Evolutionary conservation across 2,888 invertebrate species (phyloP), one percentile per base, ranked within the genome.

Genomic region (Harpagoxenus sublaevis): DNA sequence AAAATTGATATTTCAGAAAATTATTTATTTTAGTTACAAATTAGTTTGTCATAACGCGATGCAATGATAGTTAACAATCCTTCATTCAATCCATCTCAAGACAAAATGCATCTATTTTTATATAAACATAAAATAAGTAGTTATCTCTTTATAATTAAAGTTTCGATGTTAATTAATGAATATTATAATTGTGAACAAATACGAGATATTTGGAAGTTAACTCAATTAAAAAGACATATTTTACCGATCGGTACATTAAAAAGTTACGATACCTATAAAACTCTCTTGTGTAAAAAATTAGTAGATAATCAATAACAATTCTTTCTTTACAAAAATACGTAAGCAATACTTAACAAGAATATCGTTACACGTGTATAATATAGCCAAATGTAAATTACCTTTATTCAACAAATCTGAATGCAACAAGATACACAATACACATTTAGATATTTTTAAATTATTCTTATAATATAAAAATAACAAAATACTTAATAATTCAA

Each of bases 161-260:
- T 39, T 65, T n/a, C 1, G 0, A 45, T 9, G 3, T 55, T 3
- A 57, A 31, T 78, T 55, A 23, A 28, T 10, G 42, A 31, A 42
- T 28, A n/a, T 66, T 3, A 35, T 18, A 5, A 68, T 28, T 55
- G n/a, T 12, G 4, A 39, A 68, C 5, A 9, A 68, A 42, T 62
- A 35, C 8, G 8, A 60, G 8, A 28, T 42, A 53, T 39, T 66
- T 10, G 6, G 2, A 31, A 45, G 15, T n/a, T 12, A 28, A 2
- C 18, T 31, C 1, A 35, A 48, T 35, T n/a, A 55, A 75, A 31
- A 28, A 45, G 48, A 28, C 1, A 3, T 57, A 3, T 57, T 77
- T 78, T 78, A 78, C 31, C 68, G 55, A 45, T 78, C 55, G 68
- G 4, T 68, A 57, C 42, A 78, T 66, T 42, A 77, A 77, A 28